A percentile compares a stretch with the other conserved stretches of the same genome.
These are phyloP conservation scores for Eulemur coronatus DNA, from an alignment of 2,797 vertebrate genomes.

Conservation along the genomic window DNA sequence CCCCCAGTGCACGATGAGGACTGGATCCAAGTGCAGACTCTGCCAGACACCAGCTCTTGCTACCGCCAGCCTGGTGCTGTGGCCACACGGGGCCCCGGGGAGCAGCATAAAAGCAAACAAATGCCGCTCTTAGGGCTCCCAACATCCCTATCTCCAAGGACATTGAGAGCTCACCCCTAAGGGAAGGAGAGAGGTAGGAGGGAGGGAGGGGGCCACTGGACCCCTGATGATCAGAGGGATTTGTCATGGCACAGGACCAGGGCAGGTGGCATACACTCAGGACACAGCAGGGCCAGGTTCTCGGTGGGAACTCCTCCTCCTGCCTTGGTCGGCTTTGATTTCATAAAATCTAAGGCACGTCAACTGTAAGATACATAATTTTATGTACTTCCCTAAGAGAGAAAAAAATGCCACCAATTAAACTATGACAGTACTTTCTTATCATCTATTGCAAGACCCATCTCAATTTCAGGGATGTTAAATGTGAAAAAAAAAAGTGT, in stretches of 20 bases:
- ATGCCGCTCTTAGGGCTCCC: not conserved
- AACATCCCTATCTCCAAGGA: not conserved
- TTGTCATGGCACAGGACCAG: not conserved
- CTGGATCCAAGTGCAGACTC: not conserved
- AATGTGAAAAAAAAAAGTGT: slow-evolving; percentile 5
- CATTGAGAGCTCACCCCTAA: not conserved
- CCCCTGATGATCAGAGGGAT: not conserved
- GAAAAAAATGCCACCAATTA: slow-evolving; percentile 64
- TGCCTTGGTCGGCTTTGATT: slow-evolving; percentile 6
- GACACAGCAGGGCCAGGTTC: not conserved
- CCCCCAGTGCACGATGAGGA: not conserved
- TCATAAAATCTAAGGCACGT: not conserved
- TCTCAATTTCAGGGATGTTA: slow-evolving; percentile 69
- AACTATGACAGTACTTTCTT: slow-evolving; percentile 63
- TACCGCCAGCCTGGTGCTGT: not conserved
- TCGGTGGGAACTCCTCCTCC: not conserved
- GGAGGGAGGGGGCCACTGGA: not conserved
- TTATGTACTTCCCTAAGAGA: slow-evolving; percentile 51
- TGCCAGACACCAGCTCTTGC: too few relatives aligned
- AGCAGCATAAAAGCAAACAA: not conserved
- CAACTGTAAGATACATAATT: slow-evolving; percentile 10
- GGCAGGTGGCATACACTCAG: not conserved
- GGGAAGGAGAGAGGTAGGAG: not conserved
- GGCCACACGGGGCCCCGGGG: not conserved
- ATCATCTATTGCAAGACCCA: slow-evolving; percentile 67